Base-by-base conservation (phyloP, 2,888 invertebrate species). In the Neocrepidodera transversa region DNA sequence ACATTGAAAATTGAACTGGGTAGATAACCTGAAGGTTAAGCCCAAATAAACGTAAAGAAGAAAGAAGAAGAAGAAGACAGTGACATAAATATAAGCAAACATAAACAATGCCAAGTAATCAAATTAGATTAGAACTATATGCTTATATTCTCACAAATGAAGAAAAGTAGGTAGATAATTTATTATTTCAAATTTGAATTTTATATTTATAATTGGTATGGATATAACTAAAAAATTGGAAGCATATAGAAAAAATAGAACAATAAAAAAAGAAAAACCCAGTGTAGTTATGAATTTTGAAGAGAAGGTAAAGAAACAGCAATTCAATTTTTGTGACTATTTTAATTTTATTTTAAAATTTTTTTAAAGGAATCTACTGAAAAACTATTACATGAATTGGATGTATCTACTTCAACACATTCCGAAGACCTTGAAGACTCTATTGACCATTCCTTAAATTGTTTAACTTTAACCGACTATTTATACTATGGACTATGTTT, bases 401-500 rank as follows among this genome's bases (percentile, higher is more conserved):
- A 32, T 13, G 26, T 23, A 32, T 47, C 4, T 16, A 17, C 5
- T 36, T n/a, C 35, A n/a, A 40, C 23, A 14, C 23, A 11, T 1
- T 47, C 16, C 7, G 52, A 58, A 26, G 43, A 45, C 20, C 35
- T 23, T 16, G 35, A 49, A 55, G 42, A 28, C 38, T 6, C 6
- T 3, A 28, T 43, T 17, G 55, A 60, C 16, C 49, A 57, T 40
- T 18, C 40, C 2, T 3, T 53, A n/a, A 53, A 56, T 32, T 48
- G 54, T 43, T 55, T 58, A 17, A 53, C 60, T 28, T 48, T 60
- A 26, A 57, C 45, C 87, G 79, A 79, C 53, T 80, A 83, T 64
- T 66, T 82, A 2, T 77, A 80, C 2, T 80, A 81, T 68, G 65
- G 71, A 0, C 75, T 93, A 1, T 90, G 88, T 70, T 78, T 87